These are phyloP conservation scores for Simalia tracyae DNA, from an alignment of 2,797 vertebrate genomes.

Conservation along the genomic window DNA sequence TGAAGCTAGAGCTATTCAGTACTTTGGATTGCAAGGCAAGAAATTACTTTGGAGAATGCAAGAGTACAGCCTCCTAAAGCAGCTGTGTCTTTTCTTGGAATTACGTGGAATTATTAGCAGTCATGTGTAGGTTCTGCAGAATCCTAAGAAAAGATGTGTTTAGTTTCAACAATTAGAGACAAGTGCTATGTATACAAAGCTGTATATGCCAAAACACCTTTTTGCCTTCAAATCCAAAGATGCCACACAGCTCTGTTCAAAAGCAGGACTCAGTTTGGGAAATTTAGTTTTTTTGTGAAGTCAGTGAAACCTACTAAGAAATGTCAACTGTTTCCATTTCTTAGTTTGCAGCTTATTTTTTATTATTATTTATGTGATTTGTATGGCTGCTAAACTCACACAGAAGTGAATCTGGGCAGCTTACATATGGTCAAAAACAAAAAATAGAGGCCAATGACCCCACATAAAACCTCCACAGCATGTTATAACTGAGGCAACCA, in stretches of 20 bases:
- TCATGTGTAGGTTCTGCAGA: neutral
- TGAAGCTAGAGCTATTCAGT: neutral
- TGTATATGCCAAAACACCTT: neutral
- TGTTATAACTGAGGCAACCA: neutral
- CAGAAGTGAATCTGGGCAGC: neutral
- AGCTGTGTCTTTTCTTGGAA: neutral
- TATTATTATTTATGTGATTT: neutral
- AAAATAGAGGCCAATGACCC: neutral
- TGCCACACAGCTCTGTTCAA: neutral
- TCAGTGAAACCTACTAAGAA: neutral
- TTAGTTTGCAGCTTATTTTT: neutral
- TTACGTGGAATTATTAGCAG: neutral
- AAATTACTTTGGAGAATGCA: neutral
- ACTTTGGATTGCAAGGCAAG: neutral
- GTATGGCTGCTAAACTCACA: neutral
- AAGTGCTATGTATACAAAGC: neutral
- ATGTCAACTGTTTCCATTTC: neutral
- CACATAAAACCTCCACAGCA: neutral
- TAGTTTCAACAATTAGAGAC: neutral
- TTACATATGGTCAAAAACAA: neutral
- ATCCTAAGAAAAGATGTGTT: neutral
- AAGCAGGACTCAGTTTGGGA: neutral
- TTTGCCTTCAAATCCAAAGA: neutral
- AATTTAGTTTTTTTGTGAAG: neutral
- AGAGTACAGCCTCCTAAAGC: neutral